Evolutionary conservation across 2,113 vertebrate species (phyloP).

Genomic region (Stigmatopora argus): DNA sequence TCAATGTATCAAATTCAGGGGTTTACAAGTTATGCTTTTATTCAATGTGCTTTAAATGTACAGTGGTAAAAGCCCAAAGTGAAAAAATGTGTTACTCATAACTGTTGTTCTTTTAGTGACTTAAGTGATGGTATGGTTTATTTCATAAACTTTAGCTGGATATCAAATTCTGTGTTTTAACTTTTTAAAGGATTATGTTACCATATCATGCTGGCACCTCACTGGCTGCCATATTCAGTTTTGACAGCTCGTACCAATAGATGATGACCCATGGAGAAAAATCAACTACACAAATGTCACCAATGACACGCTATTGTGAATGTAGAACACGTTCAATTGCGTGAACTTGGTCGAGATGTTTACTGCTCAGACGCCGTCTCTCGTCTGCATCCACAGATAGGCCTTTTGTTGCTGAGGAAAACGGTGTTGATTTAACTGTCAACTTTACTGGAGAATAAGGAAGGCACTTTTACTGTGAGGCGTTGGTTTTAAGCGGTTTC

Average conservation of each 20-base stretch:
- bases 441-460: slow-evolving; percentile 3
- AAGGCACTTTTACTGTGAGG: slow-evolving; percentile 7
- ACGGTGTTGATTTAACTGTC: slow-evolving; percentile 29
- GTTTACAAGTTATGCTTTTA: neutral
- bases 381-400: slow-evolving; percentile 19
- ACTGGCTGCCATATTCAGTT: slow-evolving; percentile 41
- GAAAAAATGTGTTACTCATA: too few relatives aligned
- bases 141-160: neutral
- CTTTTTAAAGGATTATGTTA: neutral
- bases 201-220: slow-evolving; percentile 15
- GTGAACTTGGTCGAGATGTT: slow-evolving; percentile 37
- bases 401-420: slow-evolving; percentile 25
- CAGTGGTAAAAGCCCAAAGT: too few relatives aligned
- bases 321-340: slow-evolving; percentile 51
- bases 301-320: slow-evolving; percentile 49
- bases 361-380: slow-evolving; percentile 21
- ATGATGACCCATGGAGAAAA: slow-evolving; percentile 37
- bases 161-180: neutral
- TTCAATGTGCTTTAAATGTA: neutral
- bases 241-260: slow-evolving; percentile 36
- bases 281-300: slow-evolving; percentile 36
- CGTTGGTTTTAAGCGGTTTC: slow-evolving; percentile 11
- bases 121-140: too few relatives aligned
- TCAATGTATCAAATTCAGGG: neutral
- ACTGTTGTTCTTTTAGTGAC: too few relatives aligned